Percentiles rank a stretch among this genome's conserved stretches.
Evolutionary conservation across 2,888 invertebrate species (phyloP).

Genomic region (Melieria omissa): DNA sequence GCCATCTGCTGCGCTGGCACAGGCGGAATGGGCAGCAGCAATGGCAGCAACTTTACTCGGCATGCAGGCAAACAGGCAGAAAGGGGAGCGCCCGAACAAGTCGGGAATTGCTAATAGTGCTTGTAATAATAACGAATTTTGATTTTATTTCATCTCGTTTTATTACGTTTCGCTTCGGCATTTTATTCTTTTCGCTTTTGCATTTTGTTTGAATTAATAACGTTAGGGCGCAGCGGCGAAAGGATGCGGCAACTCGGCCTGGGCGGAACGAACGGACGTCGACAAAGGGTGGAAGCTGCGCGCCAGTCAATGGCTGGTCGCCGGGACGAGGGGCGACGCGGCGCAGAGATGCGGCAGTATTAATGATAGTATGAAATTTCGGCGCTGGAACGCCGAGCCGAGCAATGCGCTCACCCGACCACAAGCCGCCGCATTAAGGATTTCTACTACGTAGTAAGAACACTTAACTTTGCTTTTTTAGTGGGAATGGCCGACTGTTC

Average conservation of each 20-base stretch:
- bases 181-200: constrained; percentile 38
- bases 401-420: no score
- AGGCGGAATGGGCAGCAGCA: neutral
- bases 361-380: no score
- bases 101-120: constrained; percentile 17
- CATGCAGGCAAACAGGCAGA: neutral
- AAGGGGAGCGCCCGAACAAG: constrained; percentile 7
- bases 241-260: no score
- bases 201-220: constrained; percentile 61
- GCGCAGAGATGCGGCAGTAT: no score
- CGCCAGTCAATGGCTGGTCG: no score
- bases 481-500: no score
- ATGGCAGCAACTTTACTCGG: neutral
- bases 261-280: no score
- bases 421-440: neutral
- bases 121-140: constrained; percentile 60
- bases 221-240: constrained; percentile 38
- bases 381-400: no score
- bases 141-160: constrained; percentile 55
- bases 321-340: no score
- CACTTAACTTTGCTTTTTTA: no score
- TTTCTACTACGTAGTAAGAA: no score
- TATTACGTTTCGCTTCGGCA: constrained; percentile 23
- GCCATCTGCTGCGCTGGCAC: constrained; percentile 14
- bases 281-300: no score